phyloP scores from a whole-genome alignment of 2,113 vertebrate species.

The Strigops habroptila region DNA sequence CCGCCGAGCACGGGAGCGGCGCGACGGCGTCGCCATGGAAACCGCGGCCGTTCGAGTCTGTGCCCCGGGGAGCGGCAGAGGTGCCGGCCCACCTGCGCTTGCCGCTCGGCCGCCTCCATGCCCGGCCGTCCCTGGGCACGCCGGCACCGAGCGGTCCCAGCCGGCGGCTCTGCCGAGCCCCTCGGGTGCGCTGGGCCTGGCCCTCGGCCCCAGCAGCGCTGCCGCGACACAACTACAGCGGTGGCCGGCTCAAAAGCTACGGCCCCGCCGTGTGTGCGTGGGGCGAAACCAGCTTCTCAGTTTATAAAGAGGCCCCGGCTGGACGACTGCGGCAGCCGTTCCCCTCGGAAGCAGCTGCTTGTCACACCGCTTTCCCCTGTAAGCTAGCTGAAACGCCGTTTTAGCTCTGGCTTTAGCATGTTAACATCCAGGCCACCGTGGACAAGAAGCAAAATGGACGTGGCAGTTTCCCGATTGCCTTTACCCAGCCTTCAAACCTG shows the following conservation, averaged over 20 bases:
- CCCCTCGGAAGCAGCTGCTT: rapidly evolving
- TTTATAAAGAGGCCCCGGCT: background rate
- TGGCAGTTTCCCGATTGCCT: rapidly evolving
- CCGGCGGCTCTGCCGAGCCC: background rate
- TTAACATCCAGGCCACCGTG: rapidly evolving
- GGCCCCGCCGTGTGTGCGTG: background rate
- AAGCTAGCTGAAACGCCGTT: rapidly evolving
- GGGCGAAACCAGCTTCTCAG: background rate
- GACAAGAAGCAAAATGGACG: rapidly evolving
- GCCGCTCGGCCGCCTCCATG: background rate
- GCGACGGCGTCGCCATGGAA: background rate
- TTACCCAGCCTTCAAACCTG: rapidly evolving
- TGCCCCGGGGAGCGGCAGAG: too few species aligned
- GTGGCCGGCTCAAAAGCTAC: too few species aligned
- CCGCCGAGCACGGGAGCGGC: too few species aligned
- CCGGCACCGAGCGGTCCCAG: background rate
- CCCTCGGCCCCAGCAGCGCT: background rate
- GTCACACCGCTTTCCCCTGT: rapidly evolving
- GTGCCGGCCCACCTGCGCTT: background rate
- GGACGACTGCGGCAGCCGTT: rapidly evolving
- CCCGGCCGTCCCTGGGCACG: background rate
- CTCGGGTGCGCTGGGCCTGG: too few species aligned
- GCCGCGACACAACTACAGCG: rapidly evolving
- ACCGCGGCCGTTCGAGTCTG: rapidly evolving
- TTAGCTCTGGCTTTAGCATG: background rate